These are phyloP conservation scores for Calyptomena viridis DNA, from an alignment of 2,113 vertebrate genomes.

Conservation along the genomic window DNA sequence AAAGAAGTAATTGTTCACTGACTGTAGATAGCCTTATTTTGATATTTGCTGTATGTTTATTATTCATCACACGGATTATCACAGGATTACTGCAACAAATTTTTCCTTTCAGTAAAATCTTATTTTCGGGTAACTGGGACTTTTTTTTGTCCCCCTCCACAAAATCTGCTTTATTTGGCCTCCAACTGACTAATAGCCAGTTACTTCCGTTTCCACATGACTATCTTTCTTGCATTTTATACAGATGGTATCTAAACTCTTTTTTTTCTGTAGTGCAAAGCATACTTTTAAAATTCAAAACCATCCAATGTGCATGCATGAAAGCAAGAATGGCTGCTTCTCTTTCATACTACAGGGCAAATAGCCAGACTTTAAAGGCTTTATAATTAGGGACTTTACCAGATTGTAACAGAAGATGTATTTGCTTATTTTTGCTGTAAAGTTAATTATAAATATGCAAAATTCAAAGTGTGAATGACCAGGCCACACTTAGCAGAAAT, in stretches of 20 bases:
- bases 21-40: slow-evolving; percentile 18
- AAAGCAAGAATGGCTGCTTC: not conserved
- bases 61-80: slow-evolving; percentile 41
- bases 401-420: not conserved
- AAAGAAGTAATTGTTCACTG: slow-evolving; percentile 28
- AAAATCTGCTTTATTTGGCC: not conserved
- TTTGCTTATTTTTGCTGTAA: slow-evolving; percentile 17
- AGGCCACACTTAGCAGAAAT: slow-evolving; percentile 1
- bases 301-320: not conserved
- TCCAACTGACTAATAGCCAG: not conserved
- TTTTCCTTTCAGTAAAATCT: slow-evolving; percentile 4
- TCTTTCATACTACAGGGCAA: not conserved
- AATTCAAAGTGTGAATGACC: slow-evolving; percentile 13
- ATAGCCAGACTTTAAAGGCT: slow-evolving; percentile 5
- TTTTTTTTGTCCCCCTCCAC: not conserved
- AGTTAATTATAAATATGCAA: slow-evolving; percentile 33
- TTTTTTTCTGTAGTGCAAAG: not conserved
- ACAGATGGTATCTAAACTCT: not conserved
- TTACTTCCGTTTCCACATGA: not conserved
- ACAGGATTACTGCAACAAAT: not conserved
- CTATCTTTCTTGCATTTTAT: slow-evolving; percentile 47
- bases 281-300: slow-evolving; percentile 42
- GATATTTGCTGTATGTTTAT: not conserved
- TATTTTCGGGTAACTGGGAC: not conserved
- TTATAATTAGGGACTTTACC: not conserved